A percentile compares a stretch with the other conserved stretches of the same genome.
phyloP scores from a whole-genome alignment of 2,888 invertebrate species.

The Agrochola circellaris region DNA sequence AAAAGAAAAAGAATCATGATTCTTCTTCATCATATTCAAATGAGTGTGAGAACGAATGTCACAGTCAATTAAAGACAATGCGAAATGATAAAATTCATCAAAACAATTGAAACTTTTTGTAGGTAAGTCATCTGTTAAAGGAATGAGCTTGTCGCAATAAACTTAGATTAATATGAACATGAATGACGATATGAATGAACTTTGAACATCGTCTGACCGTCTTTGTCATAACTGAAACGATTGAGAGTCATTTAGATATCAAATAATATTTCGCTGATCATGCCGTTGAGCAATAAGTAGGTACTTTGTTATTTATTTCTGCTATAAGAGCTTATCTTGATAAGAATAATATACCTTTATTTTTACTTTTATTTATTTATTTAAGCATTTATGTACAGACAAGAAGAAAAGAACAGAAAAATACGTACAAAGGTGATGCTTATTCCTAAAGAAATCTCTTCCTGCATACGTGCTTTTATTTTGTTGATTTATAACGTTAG shows the following conservation, averaged over 20 bases:
- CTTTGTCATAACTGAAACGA: slow-evolving; percentile 24
- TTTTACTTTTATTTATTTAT: no score
- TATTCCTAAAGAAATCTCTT: no score
- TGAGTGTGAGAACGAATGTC: background rate
- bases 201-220: slow-evolving; percentile 36
- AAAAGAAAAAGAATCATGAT: no score
- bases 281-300: background rate
- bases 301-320: background rate
- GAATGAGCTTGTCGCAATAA: slow-evolving; percentile 14
- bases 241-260: slow-evolving; percentile 22
- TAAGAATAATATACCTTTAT: background rate
- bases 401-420: no score
- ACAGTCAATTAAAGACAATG: slow-evolving; percentile 21
- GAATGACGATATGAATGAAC: slow-evolving; percentile 26
- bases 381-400: no score
- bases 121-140: background rate
- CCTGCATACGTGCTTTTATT: no score
- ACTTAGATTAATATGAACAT: slow-evolving; percentile 28
- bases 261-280: slow-evolving; percentile 6
- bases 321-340: background rate
- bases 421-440: no score
- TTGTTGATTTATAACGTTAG: background rate
- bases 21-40: background rate
- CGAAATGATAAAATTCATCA: slow-evolving; percentile 17
- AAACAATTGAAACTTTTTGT: background rate